Evolutionary conservation across 2,113 vertebrate genomes (phyloP), one percentile per base, ranked within the genome.

Genomic region (Prinia subflava): DNA sequence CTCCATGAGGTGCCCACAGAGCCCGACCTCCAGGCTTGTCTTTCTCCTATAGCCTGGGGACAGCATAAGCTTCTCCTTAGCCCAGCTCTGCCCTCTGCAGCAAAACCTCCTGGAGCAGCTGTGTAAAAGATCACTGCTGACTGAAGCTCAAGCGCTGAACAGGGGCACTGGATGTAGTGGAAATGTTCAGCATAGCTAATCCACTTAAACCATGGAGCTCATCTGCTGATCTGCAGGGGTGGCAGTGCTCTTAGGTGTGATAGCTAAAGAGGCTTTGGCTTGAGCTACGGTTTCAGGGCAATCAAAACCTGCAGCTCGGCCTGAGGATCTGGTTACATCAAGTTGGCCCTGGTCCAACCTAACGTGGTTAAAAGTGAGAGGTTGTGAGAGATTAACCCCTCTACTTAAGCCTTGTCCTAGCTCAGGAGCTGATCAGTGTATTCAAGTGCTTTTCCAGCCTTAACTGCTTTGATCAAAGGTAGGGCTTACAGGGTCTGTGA

Each of bases 231-330:
- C 74, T 84, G 56, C 53, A 52, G 57, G 42, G 57, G 44, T 82
- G 70, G 53, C 4, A 2, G 69, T 0, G 21, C 70, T 90, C 62
- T 78, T 70, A 50, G 83, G 55, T 92, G 76, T 47, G 60, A 69
- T 55, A 49, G 80, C 76, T 87, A 80, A 94, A 92, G 93, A 92
- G 91, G 92, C 92, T 95, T 96, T 95, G 87, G 62, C 87, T 87
- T 46, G 60, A 86, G 64, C 82, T 73, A 13, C 65, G 0, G 7
- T 82, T 85, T 64, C 59, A 49, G 42, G 86, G 75, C 85, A 85
- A 46, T 87, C 82, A 85, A 73, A 90, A 53, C 47, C 63, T 62
- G 46, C 24, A 94, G 75, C 50, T 73, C 2, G 7, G 59, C 37
- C 63, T 77, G 59, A 79, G 67, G 37, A 94, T 94, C 88, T 86